A percentile compares a stretch with the other conserved stretches of the same genome.
phyloP scores from a whole-genome alignment of 2,113 vertebrate species.

The Oenanthe melanoleuca region DNA sequence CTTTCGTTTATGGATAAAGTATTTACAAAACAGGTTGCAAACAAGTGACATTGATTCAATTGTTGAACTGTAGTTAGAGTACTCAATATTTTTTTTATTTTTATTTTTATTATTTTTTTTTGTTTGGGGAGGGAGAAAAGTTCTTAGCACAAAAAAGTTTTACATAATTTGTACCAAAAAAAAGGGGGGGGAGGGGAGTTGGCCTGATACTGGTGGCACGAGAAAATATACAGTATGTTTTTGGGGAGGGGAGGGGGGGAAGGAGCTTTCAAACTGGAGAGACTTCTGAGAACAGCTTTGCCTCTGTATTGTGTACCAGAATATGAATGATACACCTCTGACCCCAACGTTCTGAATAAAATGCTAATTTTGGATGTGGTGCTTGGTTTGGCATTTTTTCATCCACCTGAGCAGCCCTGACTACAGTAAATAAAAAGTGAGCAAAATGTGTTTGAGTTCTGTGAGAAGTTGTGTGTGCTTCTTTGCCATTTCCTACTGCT shows the following conservation, averaged over 20 bases:
- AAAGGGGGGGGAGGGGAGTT: constrained; percentile 69
- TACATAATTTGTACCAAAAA: constrained; percentile 98
- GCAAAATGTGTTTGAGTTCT: not conserved
- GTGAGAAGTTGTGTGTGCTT: not conserved
- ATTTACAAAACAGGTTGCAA: constrained; percentile 94
- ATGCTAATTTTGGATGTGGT: constrained; percentile 98
- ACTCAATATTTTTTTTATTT: constrained; percentile 81
- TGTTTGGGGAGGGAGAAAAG: constrained; percentile 78
- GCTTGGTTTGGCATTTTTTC: constrained; percentile 76
- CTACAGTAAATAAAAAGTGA: constrained; percentile 2
- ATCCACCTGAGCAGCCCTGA: constrained; percentile 52
- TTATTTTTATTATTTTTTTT: constrained; percentile 72
- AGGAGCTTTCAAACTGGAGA: constrained; percentile 91
- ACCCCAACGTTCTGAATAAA: constrained; percentile 99
- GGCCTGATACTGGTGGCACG: constrained; percentile 76
- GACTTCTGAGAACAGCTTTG: constrained; percentile 89
- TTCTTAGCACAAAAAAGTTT: constrained; percentile 98
- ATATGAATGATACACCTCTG: constrained; percentile 93
- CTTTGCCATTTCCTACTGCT: not conserved
- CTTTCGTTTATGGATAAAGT: constrained; percentile 92
- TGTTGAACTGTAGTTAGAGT: constrained; percentile 92
- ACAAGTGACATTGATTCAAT: constrained; percentile 87
- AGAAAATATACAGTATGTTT: constrained; percentile 78
- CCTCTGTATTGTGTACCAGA: constrained; percentile 96
- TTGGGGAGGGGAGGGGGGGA: constrained; percentile 36